These are phyloP conservation scores for Scylla paramamosain DNA, from an alignment of 1,140 invertebrate species.

Conservation along the genomic window DNA sequence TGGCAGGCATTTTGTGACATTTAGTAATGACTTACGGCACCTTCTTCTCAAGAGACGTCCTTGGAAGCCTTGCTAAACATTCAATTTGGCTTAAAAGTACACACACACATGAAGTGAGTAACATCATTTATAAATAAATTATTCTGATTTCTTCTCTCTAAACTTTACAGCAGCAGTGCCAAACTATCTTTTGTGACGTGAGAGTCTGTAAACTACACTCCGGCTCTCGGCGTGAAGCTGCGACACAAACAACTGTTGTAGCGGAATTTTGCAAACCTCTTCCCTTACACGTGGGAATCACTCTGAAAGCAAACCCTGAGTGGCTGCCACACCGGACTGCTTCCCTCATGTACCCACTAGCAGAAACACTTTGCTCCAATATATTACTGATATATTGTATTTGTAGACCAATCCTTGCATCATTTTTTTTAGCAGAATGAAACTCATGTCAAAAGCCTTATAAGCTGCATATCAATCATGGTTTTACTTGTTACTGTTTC, in stretches of 20 bases:
- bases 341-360: too few species aligned
- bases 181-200: background rate
- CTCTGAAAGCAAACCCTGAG: background rate
- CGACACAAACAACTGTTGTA: background rate
- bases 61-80: constrained; percentile 22
- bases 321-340: too few species aligned
- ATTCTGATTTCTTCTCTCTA: constrained; percentile 8
- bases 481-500: too few species aligned
- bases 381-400: too few species aligned
- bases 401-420: too few species aligned
- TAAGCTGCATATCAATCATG: too few species aligned
- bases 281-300: background rate
- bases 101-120: constrained; percentile 5
- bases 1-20: constrained; percentile 11
- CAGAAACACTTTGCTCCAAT: too few species aligned
- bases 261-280: background rate
- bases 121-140: constrained; percentile 2
- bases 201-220: background rate
- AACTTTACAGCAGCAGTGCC: background rate
- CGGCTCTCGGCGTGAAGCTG: background rate
- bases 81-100: constrained; percentile 6
- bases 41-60: constrained; percentile 8
- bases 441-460: too few species aligned
- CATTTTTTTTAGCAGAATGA: too few species aligned
- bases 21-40: background rate